These are phyloP conservation scores for Intellagama lesueurii DNA, from an alignment of 2,797 vertebrate species.

Conservation along the genomic window DNA sequence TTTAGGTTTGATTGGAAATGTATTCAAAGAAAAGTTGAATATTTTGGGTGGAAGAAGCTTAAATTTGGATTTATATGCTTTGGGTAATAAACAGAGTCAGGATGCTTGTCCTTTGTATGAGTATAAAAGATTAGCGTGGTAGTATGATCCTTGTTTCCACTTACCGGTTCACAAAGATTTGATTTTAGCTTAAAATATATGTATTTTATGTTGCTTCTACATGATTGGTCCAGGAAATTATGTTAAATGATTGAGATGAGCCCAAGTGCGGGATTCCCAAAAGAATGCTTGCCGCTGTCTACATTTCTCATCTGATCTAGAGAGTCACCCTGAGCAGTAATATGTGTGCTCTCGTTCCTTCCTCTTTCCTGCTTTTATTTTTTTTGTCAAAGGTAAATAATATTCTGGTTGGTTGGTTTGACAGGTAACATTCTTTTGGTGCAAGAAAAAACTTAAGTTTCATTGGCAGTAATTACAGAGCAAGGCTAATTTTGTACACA, in stretches of 20 bases:
- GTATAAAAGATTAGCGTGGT: constrained; percentile 69
- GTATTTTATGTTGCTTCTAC: constrained; percentile 83
- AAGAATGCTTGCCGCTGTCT: constrained; percentile 96
- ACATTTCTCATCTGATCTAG: constrained; percentile 82
- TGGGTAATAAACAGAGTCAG: constrained; percentile 70
- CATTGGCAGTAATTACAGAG: constrained; percentile 68
- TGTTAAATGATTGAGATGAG: constrained; percentile 90
- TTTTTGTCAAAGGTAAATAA: constrained; percentile 1
- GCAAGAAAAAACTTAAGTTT: constrained; percentile 73
- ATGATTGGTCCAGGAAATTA: constrained; percentile 91
- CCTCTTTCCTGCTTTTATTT: background rate
- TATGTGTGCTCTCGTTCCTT: background rate
- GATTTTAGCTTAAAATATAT: constrained; percentile 83
- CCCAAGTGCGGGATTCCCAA: constrained; percentile 91
- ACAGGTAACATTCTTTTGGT: constrained; percentile 71
- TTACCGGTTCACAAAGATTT: constrained; percentile 69
- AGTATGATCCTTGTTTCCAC: constrained; percentile 72
- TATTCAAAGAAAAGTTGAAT: constrained; percentile 57
- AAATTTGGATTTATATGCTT: constrained; percentile 64
- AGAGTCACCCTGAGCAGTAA: constrained; percentile 79
- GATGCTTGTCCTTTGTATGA: constrained; percentile 71
- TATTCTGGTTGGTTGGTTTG: constrained; percentile 70
- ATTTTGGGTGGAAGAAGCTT: constrained; percentile 45
- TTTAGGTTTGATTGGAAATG: constrained; percentile 30
- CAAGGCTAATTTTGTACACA: constrained; percentile 70